Evolutionary conservation across 2,888 invertebrate genomes (phyloP).

Genomic region (Orthosia cruda): DNA sequence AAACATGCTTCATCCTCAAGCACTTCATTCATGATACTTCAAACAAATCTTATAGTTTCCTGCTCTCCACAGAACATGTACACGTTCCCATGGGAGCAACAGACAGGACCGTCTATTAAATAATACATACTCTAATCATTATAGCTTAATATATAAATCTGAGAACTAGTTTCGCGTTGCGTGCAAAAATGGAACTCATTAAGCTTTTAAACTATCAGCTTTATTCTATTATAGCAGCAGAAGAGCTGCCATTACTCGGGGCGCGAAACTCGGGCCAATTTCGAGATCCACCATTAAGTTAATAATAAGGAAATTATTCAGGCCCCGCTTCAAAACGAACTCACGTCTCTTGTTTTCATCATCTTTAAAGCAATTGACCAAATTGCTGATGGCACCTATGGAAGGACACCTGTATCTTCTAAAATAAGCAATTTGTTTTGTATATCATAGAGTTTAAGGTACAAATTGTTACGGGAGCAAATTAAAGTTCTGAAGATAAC

Average conservation of each 20-base stretch:
- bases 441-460: constrained; percentile 36
- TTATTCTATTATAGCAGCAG: constrained; percentile 71
- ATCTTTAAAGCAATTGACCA: constrained; percentile 74
- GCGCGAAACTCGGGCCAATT: constrained; percentile 82
- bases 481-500: constrained; percentile 48
- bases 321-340: constrained; percentile 68
- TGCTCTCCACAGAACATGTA: constrained; percentile 1
- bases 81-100: constrained; percentile 14
- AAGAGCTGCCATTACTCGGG: constrained; percentile 73
- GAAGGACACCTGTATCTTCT: constrained; percentile 19
- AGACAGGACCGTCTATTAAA: constrained; percentile 31
- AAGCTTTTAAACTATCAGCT: constrained; percentile 65
- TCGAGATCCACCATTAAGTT: constrained; percentile 80
- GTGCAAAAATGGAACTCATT: constrained; percentile 65
- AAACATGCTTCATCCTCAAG: constrained; percentile 5
- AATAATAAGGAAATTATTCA: constrained; percentile 85
- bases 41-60: constrained; percentile 33
- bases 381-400: constrained; percentile 42
- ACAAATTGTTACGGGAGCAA: constrained; percentile 42
- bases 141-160: constrained; percentile 48
- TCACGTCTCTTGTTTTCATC: constrained; percentile 84
- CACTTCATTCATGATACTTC: constrained; percentile 2
- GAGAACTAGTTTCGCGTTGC: constrained; percentile 60
- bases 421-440: constrained; percentile 26
- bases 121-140: constrained; percentile 51